phyloP scores from a whole-genome alignment of 2,888 invertebrate species.

The Dryocosmus kuriphilus region DNA sequence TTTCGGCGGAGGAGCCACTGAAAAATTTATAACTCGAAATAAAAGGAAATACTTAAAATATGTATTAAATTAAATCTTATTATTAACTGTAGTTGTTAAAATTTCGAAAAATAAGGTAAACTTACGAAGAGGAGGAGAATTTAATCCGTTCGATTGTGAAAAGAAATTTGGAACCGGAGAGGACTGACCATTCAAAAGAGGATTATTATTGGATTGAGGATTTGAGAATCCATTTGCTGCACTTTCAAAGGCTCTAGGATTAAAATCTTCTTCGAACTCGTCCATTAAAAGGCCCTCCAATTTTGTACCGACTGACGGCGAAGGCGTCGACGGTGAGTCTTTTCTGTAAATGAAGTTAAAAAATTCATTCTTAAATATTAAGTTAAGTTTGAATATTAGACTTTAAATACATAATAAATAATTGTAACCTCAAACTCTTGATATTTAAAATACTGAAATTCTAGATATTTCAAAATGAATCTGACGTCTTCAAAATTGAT shows the following conservation, averaged over 20 bases:
- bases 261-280: slow-evolving; percentile 91
- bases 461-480: no score
- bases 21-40: slow-evolving; percentile 61
- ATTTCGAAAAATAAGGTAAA: background rate
- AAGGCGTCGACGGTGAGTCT: slow-evolving; percentile 64
- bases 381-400: background rate
- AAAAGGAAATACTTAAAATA: background rate
- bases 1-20: slow-evolving; percentile 95
- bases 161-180: slow-evolving; percentile 78
- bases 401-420: background rate
- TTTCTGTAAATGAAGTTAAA: slow-evolving; percentile 54
- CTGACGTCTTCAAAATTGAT: no score
- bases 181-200: slow-evolving; percentile 73
- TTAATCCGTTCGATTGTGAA: slow-evolving; percentile 74
- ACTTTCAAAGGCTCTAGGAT: slow-evolving; percentile 82
- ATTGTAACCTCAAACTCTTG: background rate
- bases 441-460: no score
- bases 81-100: background rate
- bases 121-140: slow-evolving; percentile 85
- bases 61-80: background rate
- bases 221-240: slow-evolving; percentile 75
- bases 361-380: background rate
- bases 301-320: slow-evolving; percentile 86
- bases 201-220: slow-evolving; percentile 69
- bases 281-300: slow-evolving; percentile 87